These are phyloP conservation scores for Sebastes diaconus DNA, from an alignment of 2,797 vertebrate species.

Conservation along the genomic window DNA sequence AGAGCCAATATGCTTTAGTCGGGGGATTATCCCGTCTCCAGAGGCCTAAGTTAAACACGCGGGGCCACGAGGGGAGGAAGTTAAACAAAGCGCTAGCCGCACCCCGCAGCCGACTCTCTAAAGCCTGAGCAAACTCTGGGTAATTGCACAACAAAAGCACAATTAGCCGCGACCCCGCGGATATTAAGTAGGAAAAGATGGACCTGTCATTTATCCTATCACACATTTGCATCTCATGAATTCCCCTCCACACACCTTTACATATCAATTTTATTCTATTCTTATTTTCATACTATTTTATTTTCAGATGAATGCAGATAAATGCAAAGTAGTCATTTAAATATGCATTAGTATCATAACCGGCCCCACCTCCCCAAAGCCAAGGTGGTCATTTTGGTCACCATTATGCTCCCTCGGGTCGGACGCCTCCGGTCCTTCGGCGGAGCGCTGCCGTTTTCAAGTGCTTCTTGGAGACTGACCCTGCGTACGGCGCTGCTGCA, in stretches of 20 bases:
- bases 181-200: slow-evolving; percentile 84
- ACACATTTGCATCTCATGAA: slow-evolving; percentile 85
- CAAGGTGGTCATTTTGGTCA: slow-evolving; percentile 67
- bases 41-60: slow-evolving; percentile 71
- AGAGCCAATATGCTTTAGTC: slow-evolving; percentile 77
- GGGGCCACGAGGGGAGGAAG: slow-evolving; percentile 69
- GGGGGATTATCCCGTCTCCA: slow-evolving; percentile 77
- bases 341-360: slow-evolving; percentile 80
- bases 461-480: slow-evolving; percentile 50
- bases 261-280: slow-evolving; percentile 42
- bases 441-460: slow-evolving; percentile 31
- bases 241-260: slow-evolving; percentile 60
- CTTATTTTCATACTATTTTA: slow-evolving; percentile 65
- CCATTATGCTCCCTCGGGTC: slow-evolving; percentile 47
- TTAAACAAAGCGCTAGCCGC: slow-evolving; percentile 78
- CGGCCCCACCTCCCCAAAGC: slow-evolving; percentile 32
- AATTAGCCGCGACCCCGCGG: slow-evolving; percentile 85
- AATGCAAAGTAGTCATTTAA: slow-evolving; percentile 84
- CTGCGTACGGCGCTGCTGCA: background rate
- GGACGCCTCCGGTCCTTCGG: background rate
- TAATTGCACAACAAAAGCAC: slow-evolving; percentile 94
- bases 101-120: slow-evolving; percentile 66
- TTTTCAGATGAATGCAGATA: slow-evolving; percentile 82
- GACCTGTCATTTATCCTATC: slow-evolving; percentile 66
- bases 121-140: slow-evolving; percentile 86